Evolutionary conservation across 2,113 vertebrate genomes (phyloP).

Genomic region (Smithornis capensis): DNA sequence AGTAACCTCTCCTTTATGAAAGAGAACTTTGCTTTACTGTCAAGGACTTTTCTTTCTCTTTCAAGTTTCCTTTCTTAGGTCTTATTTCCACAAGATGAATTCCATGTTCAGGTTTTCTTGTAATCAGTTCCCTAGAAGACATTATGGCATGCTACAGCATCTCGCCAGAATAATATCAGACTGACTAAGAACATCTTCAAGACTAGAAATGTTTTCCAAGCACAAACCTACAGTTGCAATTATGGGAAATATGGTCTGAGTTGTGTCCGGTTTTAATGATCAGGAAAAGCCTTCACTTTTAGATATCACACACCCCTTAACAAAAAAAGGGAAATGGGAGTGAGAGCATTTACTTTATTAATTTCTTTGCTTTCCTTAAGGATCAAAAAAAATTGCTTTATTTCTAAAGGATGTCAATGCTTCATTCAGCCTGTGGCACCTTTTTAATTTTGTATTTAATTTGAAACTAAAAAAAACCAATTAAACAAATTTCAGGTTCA

Average conservation of each 20-base stretch:
- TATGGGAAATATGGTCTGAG: not conserved
- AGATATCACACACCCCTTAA: not conserved
- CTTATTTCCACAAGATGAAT: not conserved
- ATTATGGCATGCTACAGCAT: not conserved
- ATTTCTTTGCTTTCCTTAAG: not conserved
- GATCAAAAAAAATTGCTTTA: not conserved
- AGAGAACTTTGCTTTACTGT: not conserved
- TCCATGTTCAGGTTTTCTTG: not conserved
- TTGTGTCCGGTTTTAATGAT: not conserved
- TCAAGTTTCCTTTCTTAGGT: not conserved
- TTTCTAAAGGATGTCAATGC: not conserved
- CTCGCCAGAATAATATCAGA: not conserved
- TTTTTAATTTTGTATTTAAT: not conserved
- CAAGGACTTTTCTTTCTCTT: not conserved
- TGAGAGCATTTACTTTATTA: too few relatives aligned
- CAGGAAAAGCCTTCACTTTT: not conserved
- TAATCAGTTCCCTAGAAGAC: not conserved
- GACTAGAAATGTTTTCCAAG: not conserved
- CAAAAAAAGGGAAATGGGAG: not conserved
- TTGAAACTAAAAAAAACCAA: not conserved
- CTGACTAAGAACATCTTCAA: not conserved
- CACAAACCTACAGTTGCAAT: not conserved
- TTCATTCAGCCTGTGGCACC: not conserved
- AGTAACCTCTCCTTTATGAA: not conserved
- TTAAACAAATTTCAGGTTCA: not conserved